Conservation (phyloP, 1,140 invertebrate genomes). For the Littorina saxatilis region DNA sequence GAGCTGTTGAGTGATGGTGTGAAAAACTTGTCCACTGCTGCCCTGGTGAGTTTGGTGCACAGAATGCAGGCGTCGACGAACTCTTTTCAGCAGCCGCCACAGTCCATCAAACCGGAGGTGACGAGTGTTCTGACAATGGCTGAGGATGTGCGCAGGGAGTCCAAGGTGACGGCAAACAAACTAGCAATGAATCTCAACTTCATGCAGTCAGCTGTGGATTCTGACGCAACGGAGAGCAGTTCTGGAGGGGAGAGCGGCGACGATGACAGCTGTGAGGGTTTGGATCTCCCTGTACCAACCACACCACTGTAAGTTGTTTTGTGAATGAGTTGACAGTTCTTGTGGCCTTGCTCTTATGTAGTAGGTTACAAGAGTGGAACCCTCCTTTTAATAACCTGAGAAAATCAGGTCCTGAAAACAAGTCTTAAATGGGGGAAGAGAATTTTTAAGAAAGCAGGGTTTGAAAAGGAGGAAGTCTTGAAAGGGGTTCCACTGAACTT, state of each 20-base stretch:
- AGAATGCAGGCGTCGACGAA: constrained; percentile 75
- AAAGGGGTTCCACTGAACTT: too few species aligned
- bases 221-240: constrained; percentile 94
- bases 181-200: constrained; percentile 83
- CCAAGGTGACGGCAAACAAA: constrained; percentile 77
- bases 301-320: constrained; percentile 66
- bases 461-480: too few species aligned
- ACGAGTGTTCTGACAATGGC: constrained; percentile 66
- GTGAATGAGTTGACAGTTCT: too few species aligned
- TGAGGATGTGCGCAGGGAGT: constrained; percentile 62
- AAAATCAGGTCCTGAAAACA: too few species aligned
- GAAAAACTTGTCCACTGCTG: constrained; percentile 77
- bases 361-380: too few species aligned
- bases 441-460: too few species aligned
- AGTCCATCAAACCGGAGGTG: constrained; percentile 44
- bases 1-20: constrained; percentile 76
- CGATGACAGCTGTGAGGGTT: constrained; percentile 80
- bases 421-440: too few species aligned
- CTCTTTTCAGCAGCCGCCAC: constrained; percentile 38
- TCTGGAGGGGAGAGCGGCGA: constrained; percentile 96
- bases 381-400: too few species aligned
- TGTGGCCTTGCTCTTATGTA: too few species aligned
- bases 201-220: constrained; percentile 87
- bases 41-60: constrained; percentile 78
- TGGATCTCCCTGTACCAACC: constrained; percentile 34